These are phyloP conservation scores for Chloebia gouldiae DNA, from an alignment of 2,113 vertebrate species.

Conservation along the genomic window DNA sequence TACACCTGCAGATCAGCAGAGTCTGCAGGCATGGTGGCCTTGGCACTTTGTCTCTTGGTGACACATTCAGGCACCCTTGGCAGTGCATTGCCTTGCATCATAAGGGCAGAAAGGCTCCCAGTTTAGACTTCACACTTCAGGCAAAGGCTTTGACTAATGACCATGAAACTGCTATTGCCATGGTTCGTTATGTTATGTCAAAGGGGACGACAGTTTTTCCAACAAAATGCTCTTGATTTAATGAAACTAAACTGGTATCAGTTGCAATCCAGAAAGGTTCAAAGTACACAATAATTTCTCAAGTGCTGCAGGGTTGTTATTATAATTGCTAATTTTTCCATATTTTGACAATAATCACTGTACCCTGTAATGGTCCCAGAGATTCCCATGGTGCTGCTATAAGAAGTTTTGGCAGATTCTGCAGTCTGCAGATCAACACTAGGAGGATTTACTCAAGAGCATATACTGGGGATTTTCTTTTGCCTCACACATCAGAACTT, in stretches of 20 bases:
- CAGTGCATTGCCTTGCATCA: rapidly evolving
- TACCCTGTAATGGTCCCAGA: background rate
- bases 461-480: background rate
- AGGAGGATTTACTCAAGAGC: background rate
- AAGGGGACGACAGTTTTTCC: background rate
- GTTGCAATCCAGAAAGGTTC: background rate
- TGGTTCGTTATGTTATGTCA: background rate
- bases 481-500: background rate
- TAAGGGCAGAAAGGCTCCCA: background rate
- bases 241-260: background rate
- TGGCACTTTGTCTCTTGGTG: background rate
- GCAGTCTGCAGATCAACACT: background rate
- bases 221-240: slow-evolving; percentile 7
- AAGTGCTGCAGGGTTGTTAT: background rate
- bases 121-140: background rate
- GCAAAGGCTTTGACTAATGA: background rate
- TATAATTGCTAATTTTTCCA: background rate
- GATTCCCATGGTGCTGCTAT: background rate
- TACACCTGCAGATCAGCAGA: background rate
- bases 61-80: rapidly evolving
- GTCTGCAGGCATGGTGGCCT: background rate
- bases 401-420: background rate
- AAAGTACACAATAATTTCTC: background rate
- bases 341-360: background rate
- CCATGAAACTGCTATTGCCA: background rate